These are phyloP conservation scores for Latheticus oryzae DNA, from an alignment of 2,888 invertebrate species.

Conservation along the genomic window DNA sequence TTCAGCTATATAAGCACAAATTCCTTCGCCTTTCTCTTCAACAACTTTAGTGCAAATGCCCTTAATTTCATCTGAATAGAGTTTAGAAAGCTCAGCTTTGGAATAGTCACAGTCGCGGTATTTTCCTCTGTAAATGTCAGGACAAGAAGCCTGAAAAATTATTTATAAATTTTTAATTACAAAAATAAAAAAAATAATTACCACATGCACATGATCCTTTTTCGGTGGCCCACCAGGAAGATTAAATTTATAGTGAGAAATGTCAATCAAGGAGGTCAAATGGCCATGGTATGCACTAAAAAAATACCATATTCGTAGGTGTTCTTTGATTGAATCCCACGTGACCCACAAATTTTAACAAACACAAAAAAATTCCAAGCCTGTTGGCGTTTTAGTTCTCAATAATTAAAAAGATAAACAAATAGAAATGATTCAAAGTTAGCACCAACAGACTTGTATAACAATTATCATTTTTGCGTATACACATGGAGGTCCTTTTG, in stretches of 20 bases:
- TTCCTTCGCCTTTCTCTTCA: constrained; percentile 74
- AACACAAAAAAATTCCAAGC: constrained; percentile 35
- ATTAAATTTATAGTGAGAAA: constrained; percentile 98
- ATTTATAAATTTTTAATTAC: background rate
- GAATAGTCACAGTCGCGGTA: constrained; percentile 76
- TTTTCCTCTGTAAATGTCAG: constrained; percentile 94
- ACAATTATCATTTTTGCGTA: constrained; percentile 15
- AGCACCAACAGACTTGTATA: constrained; percentile 34
- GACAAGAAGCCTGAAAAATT: constrained; percentile 82
- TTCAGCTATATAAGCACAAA: constrained; percentile 93
- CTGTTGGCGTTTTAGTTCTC: constrained; percentile 18
- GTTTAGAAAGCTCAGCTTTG: constrained; percentile 76
- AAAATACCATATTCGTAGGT: constrained; percentile 63
- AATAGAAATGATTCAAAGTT: constrained; percentile 2
- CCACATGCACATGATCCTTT: constrained; percentile 89
- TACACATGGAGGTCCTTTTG: background rate
- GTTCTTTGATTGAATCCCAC: constrained; percentile 28
- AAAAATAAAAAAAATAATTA: constrained; percentile 68
- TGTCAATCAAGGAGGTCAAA: constrained; percentile 93
- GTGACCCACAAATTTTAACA: constrained; percentile 28
- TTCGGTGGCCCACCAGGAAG: constrained; percentile 85
- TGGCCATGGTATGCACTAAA: constrained; percentile 99
- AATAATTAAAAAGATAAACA: background rate
- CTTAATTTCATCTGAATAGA: constrained; percentile 89
- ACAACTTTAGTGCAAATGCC: constrained; percentile 76